A percentile compares a stretch with the other conserved stretches of the same genome.
Conservation (phyloP, 2,113 vertebrate genomes). For the Monopterus albus region DNA sequence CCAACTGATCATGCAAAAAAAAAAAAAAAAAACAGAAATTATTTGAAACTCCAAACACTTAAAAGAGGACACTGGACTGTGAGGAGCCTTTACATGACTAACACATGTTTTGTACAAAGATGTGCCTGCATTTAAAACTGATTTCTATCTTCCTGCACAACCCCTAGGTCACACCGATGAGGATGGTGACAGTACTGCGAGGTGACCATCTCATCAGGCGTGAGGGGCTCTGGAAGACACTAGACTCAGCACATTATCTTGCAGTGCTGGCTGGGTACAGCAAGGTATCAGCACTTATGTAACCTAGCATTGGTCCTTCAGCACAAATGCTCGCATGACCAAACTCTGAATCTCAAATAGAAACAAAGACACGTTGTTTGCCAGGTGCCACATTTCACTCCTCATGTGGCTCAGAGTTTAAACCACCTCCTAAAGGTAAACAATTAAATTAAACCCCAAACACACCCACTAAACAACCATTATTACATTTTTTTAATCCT, state of each 20-base stretch:
- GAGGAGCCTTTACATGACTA: not conserved
- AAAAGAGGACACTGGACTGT: not conserved
- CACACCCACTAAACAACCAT: not conserved
- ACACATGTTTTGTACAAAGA: not conserved
- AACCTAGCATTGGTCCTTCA: slow-evolving; percentile 42
- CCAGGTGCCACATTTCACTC: slow-evolving; percentile 40
- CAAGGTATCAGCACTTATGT: slow-evolving; percentile 42
- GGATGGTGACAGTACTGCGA: slow-evolving; percentile 17
- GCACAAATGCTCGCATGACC: slow-evolving; percentile 75
- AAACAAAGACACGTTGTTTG: slow-evolving; percentile 11
- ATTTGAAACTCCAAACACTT: not conserved
- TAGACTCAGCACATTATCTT: slow-evolving; percentile 32
- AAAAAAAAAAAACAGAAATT: not conserved
- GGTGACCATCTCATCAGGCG: slow-evolving; percentile 42
- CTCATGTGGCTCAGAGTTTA: not conserved
- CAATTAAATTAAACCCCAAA: not conserved
- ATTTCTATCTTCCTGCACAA: not conserved
- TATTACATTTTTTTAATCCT: not conserved
- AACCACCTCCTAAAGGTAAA: not conserved
- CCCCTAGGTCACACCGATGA: not conserved
- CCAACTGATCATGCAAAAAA: not conserved
- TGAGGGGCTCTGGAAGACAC: slow-evolving; percentile 34
- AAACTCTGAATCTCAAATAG: slow-evolving; percentile 41
- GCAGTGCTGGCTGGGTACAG: not conserved
- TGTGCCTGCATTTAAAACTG: not conserved